Base-by-base conservation (phyloP, 2,797 vertebrate genomes). In the Centroberyx gerrardi region DNA sequence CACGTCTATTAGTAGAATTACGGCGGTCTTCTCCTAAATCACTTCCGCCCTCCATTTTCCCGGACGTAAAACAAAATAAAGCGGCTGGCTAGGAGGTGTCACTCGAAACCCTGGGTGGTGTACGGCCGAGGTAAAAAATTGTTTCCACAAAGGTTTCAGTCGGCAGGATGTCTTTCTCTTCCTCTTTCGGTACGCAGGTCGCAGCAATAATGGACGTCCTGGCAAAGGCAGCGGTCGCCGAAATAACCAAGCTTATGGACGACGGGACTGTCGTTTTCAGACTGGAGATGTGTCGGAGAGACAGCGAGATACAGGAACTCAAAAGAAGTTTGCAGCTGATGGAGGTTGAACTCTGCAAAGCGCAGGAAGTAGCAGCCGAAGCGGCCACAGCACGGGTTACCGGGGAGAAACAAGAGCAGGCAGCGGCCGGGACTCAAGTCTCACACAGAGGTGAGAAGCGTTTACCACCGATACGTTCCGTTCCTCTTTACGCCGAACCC, bases 221-320 rank as follows among this genome's bases (percentile, higher is more conserved):
- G 7, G 80, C 90, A 3, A 94, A 94, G 55, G 93, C 95, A 5
- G 94, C 94, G 0, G 94, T 94, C 15, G 89, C 92, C 4, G 94
- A 95, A 80, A 95, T 95, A 33, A 85, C 91, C 18, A 92, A 93
- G 84, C 88, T 95, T 73, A 79, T 91, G 76, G 90, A 94, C 74
- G 92, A 95, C 9, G 91, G 90, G 27, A 74, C 80, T 0, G 81
- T 89, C 49, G 86, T 89, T 0, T 83, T 95, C 27, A 86, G 90
- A 1, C 78, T 93, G 79, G 92, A 95, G 82, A 85, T 95, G 75
- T 66, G 87, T 44, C 86, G 86, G 42, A 92, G 82, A 58, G 92
- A 94, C 60, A 44, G 61, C 0, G 93, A 95, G 87, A 94, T 95
- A 0, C 90, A 86, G 68, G 86, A 89, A 29, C 93, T 95, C 52